These are phyloP conservation scores for Trachelipus rathkii DNA, from an alignment of 1,140 invertebrate genomes.

Conservation along the genomic window DNA sequence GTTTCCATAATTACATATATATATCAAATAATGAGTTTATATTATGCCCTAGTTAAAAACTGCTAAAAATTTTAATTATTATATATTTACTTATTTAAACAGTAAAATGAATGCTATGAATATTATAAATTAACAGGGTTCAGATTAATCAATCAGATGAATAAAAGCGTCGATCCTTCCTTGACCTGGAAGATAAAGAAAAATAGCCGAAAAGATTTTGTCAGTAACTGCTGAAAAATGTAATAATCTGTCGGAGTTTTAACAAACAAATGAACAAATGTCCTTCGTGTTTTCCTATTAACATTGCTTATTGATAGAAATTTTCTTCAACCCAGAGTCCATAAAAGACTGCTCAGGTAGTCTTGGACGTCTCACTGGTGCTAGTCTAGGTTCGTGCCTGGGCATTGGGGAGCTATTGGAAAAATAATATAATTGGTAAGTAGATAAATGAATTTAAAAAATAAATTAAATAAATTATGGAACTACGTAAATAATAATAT, in stretches of 20 bases:
- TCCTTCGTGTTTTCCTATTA: constrained; percentile 38
- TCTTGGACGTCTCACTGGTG: not conserved
- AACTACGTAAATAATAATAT: too few species aligned
- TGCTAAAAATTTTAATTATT: not conserved
- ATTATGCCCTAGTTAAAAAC: not conserved
- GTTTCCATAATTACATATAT: too few species aligned
- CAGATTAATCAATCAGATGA: constrained; percentile 43
- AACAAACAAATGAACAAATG: constrained; percentile 41
- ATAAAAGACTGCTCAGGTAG: not conserved
- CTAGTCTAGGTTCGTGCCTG: not conserved
- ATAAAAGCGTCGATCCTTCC: constrained; percentile 41
- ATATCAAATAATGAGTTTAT: not conserved
- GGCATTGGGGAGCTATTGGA: not conserved
- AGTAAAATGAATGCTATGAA: not conserved
- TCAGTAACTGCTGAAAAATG: constrained; percentile 34
- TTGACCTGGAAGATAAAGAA: constrained; percentile 41
- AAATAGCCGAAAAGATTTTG: constrained; percentile 39
- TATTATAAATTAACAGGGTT: constrained; percentile 23
- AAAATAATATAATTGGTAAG: not conserved
- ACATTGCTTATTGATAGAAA: too few species aligned
- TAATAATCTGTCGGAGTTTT: constrained; percentile 43
- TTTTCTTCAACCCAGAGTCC: constrained; percentile 33
- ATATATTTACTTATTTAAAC: not conserved
- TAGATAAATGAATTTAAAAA: not conserved
- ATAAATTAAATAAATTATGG: too few species aligned